Percentiles rank a stretch among this genome's conserved stretches.
phyloP scores from a whole-genome alignment of 2,113 vertebrate genomes.

The Mixornis gularis region DNA sequence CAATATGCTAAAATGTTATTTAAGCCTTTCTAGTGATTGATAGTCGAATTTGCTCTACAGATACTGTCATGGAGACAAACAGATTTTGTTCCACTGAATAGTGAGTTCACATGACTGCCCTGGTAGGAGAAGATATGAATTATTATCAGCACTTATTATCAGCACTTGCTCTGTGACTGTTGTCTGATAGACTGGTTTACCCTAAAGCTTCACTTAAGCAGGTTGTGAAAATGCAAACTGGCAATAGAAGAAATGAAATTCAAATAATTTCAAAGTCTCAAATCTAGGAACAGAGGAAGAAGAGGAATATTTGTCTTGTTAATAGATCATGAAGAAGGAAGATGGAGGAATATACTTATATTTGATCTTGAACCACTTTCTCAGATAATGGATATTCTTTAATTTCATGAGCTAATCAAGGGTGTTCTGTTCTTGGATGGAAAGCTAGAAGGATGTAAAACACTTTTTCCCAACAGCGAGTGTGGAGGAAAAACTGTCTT shows the following conservation, averaged over 20 bases:
- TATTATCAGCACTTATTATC: too few relatives aligned
- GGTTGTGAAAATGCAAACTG: background rate
- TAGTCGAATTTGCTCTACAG: background rate
- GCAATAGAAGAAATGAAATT: background rate
- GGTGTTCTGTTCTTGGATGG: background rate
- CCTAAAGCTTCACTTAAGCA: background rate
- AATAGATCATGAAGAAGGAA: background rate
- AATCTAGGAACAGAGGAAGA: background rate
- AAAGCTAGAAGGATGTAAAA: background rate
- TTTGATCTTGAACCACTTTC: background rate
- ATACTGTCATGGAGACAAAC: background rate
- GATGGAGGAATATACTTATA: background rate
- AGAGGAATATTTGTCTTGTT: background rate
- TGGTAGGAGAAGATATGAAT: background rate
- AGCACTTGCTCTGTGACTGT: background rate
- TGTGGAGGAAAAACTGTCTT: background rate
- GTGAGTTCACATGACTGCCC: rapidly evolving
- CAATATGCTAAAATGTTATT: background rate
- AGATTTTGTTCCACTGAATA: background rate
- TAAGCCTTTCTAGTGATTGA: background rate
- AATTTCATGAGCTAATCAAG: background rate
- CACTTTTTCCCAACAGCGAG: background rate
- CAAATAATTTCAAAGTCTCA: background rate
- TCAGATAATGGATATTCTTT: background rate
- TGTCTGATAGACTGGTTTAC: background rate